phyloP scores from a whole-genome alignment of 2,113 vertebrate species.

The Caretta caretta region DNA sequence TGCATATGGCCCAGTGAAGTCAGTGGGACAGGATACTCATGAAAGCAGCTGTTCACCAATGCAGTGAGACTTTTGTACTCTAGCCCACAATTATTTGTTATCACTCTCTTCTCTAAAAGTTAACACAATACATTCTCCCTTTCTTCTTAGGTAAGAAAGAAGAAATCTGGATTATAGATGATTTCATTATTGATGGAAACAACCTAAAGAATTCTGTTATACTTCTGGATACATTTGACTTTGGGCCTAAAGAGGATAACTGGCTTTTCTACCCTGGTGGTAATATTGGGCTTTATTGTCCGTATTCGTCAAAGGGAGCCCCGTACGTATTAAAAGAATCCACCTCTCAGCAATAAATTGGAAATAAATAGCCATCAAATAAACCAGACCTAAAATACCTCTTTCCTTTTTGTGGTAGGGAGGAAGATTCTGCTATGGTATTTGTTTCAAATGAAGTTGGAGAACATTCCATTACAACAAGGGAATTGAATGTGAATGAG shows the following conservation, averaged over 20 bases:
- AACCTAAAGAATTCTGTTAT: constrained; percentile 88
- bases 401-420: constrained; percentile 77
- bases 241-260: constrained; percentile 91
- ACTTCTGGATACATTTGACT: constrained; percentile 94
- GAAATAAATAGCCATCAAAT: not conserved
- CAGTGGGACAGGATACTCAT: not conserved
- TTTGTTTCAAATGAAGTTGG: constrained; percentile 96
- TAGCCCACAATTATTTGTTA: not conserved
- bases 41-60: not conserved
- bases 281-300: constrained; percentile 96
- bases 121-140: constrained; percentile 45
- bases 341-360: not conserved
- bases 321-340: constrained; percentile 83
- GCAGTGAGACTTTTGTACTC: not conserved
- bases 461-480: constrained; percentile 96
- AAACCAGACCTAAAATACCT: not conserved
- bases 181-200: constrained; percentile 96
- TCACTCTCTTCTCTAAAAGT: not conserved
- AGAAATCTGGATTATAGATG: constrained; percentile 98
- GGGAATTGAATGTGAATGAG: constrained; percentile 94
- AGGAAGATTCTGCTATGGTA: constrained; percentile 97
- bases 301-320: constrained; percentile 92
- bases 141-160: constrained; percentile 92
- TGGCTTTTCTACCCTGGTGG: constrained; percentile 98
- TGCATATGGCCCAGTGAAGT: not conserved